Base-by-base conservation (phyloP, 2,888 invertebrate species). In the Deroplatys truncata region DNA sequence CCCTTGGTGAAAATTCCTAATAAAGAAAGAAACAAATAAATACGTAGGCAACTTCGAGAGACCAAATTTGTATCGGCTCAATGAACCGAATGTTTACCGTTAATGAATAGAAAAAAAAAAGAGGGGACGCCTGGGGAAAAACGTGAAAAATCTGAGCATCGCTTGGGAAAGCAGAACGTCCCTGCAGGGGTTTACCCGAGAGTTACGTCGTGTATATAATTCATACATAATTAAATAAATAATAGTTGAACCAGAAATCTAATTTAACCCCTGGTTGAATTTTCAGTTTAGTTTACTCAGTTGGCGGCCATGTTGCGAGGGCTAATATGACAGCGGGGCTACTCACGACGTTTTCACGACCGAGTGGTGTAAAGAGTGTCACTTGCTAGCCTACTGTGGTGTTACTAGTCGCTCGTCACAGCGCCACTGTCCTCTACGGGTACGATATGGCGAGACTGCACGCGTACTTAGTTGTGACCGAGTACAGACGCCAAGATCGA, bases 331-430 rank as follows among this genome's bases (percentile, higher is more conserved):
- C 85, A 49, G 86, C 86, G 31, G 72, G 86, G 31, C 56, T 10
- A 82, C 86, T 86, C 86, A 86, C 82, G 86, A 86, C 82, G 10
- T 56, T 28, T 72, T 86, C 86, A 82, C 82, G 86, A n/a, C 28
- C 49, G 82, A 86, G n/a, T 86, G 56, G 86, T 72, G 56, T 20
- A 20, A 72, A 20, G 25, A 20, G 56, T 43, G 56, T 1, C 20
- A 72, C 56, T 72, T 20, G 20, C 4, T 20, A 72, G 56, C 56
- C 56, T 72, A 72, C 56, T 72, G 25, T 4, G 1, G 56, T 43
- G 43, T 43, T 2, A 4, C 5, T 31, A n/a, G n/a, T n/a, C n/a
- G n/a, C n/a, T 0, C 35, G 5, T 35, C 35, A 35, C 35, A 31
- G 5, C 2, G 8, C 8, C 8, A 35, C 35, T 35, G 35, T 8